Conservation (phyloP, 2,113 vertebrate species). For the Burhinus oedicnemus region DNA sequence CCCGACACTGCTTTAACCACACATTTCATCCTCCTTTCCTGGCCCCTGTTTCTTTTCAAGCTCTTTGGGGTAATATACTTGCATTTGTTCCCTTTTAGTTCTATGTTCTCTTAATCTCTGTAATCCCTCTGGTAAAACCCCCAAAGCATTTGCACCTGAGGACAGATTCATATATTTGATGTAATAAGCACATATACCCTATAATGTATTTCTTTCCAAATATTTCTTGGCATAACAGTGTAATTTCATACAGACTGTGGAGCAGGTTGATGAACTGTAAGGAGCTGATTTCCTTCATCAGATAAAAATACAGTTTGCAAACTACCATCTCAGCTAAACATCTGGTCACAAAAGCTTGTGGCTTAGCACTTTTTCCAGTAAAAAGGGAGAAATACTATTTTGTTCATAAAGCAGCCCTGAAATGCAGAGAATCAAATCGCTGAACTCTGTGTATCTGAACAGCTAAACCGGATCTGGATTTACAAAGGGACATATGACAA, state of each 20-base stretch:
- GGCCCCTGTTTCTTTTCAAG: neutral
- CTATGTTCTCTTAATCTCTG: neutral
- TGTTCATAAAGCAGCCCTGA: neutral
- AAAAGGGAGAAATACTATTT: neutral
- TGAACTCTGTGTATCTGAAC: neutral
- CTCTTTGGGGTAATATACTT: neutral
- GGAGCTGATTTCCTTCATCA: neutral
- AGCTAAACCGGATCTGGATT: neutral
- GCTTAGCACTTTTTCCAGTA: neutral
- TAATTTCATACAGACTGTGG: neutral
- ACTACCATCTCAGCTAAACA: neutral
- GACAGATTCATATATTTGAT: neutral
- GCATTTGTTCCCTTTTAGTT: neutral
- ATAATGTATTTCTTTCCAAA: neutral
- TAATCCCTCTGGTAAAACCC: neutral
- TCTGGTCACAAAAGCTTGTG: neutral
- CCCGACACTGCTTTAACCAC: neutral
- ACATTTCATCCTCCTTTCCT: neutral
- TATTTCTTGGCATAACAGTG: neutral
- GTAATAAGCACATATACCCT: neutral
- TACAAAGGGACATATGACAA: neutral
- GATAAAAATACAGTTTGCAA: neutral
- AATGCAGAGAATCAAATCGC: neutral
- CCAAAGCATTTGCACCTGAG: neutral
- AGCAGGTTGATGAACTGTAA: neutral